Conservation (phyloP, 2,797 vertebrate genomes). For the Cephalopachus bancanus region DNA sequence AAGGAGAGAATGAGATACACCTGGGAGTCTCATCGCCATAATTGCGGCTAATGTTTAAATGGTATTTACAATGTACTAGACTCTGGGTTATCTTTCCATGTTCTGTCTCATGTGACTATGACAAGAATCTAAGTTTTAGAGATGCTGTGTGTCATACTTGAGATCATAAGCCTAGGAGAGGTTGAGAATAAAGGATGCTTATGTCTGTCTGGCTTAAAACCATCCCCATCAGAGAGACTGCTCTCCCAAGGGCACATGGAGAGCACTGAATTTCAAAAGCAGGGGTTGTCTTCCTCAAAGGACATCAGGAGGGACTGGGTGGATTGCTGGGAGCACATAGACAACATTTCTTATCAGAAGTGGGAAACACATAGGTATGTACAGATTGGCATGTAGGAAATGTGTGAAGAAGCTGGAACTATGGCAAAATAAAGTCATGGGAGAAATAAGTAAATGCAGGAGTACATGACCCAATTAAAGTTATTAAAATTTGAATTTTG, state of each 20-base stretch:
- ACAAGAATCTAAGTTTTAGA: neutral
- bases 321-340: neutral
- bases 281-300: too few species aligned
- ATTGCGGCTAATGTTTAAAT: neutral
- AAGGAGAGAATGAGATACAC: neutral
- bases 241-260: neutral
- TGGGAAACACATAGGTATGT: neutral
- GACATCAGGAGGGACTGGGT: neutral
- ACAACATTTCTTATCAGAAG: neutral
- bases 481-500: conserved; percentile 27
- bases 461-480: neutral
- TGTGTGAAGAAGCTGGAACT: neutral
- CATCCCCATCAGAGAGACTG: neutral
- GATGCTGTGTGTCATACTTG: neutral
- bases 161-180: neutral
- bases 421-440: neutral
- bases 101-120: neutral
- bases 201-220: neutral
- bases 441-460: neutral
- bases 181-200: neutral
- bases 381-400: neutral
- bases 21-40: too few species aligned
- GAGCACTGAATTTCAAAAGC: neutral
- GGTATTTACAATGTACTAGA: neutral
- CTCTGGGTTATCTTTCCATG: neutral